Evolutionary conservation across 2,113 vertebrate genomes (phyloP).

Genomic region (Pandion haliaetus): DNA sequence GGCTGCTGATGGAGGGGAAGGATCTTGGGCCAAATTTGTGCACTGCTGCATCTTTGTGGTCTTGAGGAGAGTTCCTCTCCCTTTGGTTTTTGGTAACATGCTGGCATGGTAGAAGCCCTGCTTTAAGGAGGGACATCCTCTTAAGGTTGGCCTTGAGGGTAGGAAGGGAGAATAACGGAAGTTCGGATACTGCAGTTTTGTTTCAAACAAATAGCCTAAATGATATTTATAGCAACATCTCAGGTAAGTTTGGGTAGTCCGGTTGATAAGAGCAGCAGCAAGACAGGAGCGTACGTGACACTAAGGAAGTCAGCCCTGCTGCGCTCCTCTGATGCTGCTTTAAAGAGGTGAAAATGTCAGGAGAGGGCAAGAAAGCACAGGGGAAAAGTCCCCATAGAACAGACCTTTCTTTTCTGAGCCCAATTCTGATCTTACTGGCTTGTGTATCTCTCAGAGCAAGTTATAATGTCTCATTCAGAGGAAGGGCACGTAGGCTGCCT

Average conservation of each 20-base stretch:
- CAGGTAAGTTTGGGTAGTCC: not conserved
- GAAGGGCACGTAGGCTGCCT: not conserved
- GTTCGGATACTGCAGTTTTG: not conserved
- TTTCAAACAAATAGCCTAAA: not conserved
- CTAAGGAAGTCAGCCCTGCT: not conserved
- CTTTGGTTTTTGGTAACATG: fast-evolving
- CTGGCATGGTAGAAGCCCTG: not conserved
- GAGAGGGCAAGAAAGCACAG: not conserved
- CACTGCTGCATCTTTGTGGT: not conserved
- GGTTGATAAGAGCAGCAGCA: not conserved
- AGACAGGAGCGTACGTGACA: not conserved
- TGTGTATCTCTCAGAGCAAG: not conserved
- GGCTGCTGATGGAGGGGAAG: not conserved
- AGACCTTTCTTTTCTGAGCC: not conserved
- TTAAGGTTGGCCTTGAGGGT: not conserved
- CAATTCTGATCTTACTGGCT: not conserved
- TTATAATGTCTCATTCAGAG: not conserved
- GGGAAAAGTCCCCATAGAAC: not conserved
- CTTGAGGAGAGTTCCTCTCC: not conserved
- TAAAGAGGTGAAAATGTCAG: not conserved
- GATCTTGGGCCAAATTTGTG: not conserved
- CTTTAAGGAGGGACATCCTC: not conserved
- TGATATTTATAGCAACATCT: not conserved
- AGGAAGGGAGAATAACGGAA: not conserved
- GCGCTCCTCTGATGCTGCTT: not conserved